A percentile compares a stretch with the other conserved stretches of the same genome.
These are phyloP conservation scores for Dromius quadrimaculatus DNA, from an alignment of 2,888 invertebrate species.

Conservation along the genomic window DNA sequence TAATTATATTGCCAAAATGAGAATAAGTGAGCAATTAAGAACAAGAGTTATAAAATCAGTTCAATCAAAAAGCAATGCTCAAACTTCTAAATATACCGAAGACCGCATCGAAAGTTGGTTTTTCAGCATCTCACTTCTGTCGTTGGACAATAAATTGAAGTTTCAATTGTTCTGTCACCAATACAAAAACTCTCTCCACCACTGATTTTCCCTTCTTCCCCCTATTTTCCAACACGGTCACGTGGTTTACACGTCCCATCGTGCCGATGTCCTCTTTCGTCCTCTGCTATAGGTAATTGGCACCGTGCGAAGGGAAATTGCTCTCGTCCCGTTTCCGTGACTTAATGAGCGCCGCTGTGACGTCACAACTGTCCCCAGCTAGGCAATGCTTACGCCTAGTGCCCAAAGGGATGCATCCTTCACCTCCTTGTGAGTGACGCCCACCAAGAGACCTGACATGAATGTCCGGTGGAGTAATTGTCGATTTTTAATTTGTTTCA, in stretches of 20 bases:
- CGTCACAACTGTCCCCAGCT: constrained; percentile 11
- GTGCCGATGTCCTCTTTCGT: not conserved
- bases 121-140: too few relatives aligned
- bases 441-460: too few relatives aligned
- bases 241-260: not conserved
- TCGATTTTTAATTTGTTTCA: constrained; percentile 6
- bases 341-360: constrained; percentile 63
- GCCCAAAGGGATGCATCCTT: too few relatives aligned
- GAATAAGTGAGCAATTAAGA: too few relatives aligned
- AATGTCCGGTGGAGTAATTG: constrained; percentile 8
- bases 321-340: constrained; percentile 67
- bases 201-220: not conserved
- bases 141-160: too few relatives aligned
- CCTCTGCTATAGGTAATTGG: constrained; percentile 64
- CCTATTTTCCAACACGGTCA: not conserved
- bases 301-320: constrained; percentile 67
- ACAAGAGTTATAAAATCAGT: too few relatives aligned
- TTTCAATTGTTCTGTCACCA: too few relatives aligned
- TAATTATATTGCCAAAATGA: too few relatives aligned
- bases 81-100: too few relatives aligned
- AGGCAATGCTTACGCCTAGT: not conserved
- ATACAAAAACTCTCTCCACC: not conserved
- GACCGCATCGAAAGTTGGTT: too few relatives aligned
- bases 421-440: too few relatives aligned
- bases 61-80: too few relatives aligned